Percentiles rank a stretch among this genome's conserved stretches.
phyloP scores from a whole-genome alignment of 2,888 invertebrate species.

The Gibbula magus region DNA sequence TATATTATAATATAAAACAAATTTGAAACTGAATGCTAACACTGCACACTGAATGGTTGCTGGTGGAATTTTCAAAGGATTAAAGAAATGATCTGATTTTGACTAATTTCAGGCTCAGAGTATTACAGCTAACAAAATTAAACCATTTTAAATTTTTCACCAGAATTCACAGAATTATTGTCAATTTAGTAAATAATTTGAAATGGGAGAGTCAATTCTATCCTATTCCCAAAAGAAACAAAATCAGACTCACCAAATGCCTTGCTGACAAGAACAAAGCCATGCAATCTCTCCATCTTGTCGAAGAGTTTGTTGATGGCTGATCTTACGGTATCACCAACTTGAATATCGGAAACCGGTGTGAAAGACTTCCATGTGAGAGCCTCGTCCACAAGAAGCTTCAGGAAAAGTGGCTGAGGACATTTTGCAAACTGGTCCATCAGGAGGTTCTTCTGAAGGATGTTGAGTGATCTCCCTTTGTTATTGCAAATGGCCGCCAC shows the following conservation, averaged over 20 bases:
- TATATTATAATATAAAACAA: too few species aligned
- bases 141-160: too few species aligned
- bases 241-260: slow-evolving; percentile 54
- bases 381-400: slow-evolving; percentile 56
- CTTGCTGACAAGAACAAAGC: slow-evolving; percentile 51
- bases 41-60: too few species aligned
- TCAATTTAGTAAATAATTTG: too few species aligned
- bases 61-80: too few species aligned
- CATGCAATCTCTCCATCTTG: slow-evolving; percentile 59
- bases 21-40: too few species aligned
- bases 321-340: slow-evolving; percentile 50
- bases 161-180: too few species aligned
- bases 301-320: slow-evolving; percentile 60
- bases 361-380: slow-evolving; percentile 62
- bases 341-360: slow-evolving; percentile 33
- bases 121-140: too few species aligned
- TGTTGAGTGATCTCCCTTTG: slow-evolving; percentile 47
- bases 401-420: slow-evolving; percentile 61
- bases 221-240: too few species aligned
- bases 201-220: too few species aligned
- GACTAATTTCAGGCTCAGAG: too few species aligned
- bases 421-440: slow-evolving; percentile 48
- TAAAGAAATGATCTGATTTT: too few species aligned
- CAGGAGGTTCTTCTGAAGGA: slow-evolving; percentile 53
- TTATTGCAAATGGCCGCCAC: slow-evolving; percentile 43